phyloP scores from a whole-genome alignment of 2,113 vertebrate genomes.

The Hystrix cristata region DNA sequence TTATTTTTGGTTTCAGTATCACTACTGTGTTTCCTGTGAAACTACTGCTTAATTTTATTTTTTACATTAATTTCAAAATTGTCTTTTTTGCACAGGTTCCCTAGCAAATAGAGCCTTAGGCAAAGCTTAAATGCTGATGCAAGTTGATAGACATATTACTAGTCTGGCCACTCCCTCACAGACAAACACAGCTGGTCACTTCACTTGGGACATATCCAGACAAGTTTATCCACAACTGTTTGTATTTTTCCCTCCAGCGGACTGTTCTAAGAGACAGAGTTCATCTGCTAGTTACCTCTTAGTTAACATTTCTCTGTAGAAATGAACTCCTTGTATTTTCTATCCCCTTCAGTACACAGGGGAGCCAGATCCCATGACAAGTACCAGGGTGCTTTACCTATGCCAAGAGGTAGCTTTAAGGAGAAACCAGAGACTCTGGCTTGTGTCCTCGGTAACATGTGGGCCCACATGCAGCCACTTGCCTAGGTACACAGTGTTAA shows the following conservation, averaged over 20 bases:
- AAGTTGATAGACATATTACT: constrained; percentile 14
- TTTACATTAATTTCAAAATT: constrained; percentile 8
- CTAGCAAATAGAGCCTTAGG: constrained; percentile 2
- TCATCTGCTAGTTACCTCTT: neutral
- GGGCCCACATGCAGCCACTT: neutral
- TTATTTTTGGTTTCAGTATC: constrained; percentile 1
- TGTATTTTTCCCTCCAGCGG: neutral
- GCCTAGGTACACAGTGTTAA: neutral
- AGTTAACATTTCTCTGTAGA: neutral
- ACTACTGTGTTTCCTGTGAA: neutral
- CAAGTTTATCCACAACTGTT: neutral
- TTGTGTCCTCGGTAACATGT: neutral
- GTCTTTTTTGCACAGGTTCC: neutral
- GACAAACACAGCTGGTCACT: neutral
- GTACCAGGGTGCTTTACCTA: neutral
- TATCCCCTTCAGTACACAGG: neutral
- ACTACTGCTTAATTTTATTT: neutral
- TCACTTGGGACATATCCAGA: neutral
- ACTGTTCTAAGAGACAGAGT: neutral
- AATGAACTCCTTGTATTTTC: neutral
- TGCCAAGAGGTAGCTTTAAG: too few relatives aligned
- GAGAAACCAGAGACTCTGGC: neutral
- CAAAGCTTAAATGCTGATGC: neutral
- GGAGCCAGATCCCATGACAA: neutral
- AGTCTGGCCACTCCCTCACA: neutral